Conservation (phyloP, 2,888 invertebrate species). For the Pandemis corylana region DNA sequence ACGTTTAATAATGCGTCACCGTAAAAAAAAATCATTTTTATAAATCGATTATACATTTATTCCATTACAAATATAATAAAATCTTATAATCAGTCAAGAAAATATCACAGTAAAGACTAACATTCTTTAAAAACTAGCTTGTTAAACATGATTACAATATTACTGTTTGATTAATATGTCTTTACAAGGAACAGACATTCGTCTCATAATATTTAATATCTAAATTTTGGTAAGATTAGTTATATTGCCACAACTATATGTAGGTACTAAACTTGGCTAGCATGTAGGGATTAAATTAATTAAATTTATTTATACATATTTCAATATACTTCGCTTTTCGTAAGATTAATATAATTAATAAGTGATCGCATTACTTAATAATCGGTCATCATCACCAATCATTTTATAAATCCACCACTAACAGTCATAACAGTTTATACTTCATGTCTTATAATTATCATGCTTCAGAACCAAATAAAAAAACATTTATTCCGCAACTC, state of each 20-base stretch:
- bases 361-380: too few species aligned
- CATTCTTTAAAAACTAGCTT: slow-evolving; percentile 22
- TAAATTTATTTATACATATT: not conserved
- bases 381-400: too few species aligned
- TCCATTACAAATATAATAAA: slow-evolving; percentile 65
- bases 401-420: not conserved
- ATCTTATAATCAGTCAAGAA: slow-evolving; percentile 68
- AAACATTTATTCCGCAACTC: too few species aligned
- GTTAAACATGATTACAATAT: slow-evolving; percentile 10
- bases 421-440: not conserved
- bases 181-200: not conserved
- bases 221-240: slow-evolving; percentile 19
- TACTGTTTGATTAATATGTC: slow-evolving; percentile 6
- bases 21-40: slow-evolving; percentile 14
- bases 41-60: slow-evolving; percentile 27
- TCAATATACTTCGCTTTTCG: too few species aligned
- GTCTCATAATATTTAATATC: not conserved
- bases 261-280: not conserved
- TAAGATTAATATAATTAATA: too few species aligned
- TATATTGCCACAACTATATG: slow-evolving; percentile 1
- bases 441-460: too few species aligned
- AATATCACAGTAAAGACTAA: slow-evolving; percentile 72
- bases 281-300: not conserved
- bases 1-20: not conserved
- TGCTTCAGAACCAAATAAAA: too few species aligned